Evolutionary conservation across 2,888 invertebrate species (phyloP).

Genomic region (Watsonalla cultraria): DNA sequence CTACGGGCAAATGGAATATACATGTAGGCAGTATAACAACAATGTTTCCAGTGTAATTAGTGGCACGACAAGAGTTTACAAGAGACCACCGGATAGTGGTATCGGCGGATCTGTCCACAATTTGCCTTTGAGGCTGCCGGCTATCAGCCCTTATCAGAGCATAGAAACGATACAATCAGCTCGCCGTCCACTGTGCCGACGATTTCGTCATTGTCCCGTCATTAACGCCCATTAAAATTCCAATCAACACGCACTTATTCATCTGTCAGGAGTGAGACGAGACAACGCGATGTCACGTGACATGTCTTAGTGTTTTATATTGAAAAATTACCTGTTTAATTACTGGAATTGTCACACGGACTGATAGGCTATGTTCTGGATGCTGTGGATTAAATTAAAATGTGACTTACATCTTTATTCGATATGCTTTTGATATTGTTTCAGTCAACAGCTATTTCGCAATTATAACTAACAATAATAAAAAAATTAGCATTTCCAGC

Average conservation of each 20-base stretch:
- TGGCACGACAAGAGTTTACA: conserved; percentile 6
- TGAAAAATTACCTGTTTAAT: conserved; percentile 65
- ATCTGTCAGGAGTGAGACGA: conserved; percentile 53
- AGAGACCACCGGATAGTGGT: conserved; percentile 44
- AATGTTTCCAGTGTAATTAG: not conserved
- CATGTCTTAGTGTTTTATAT: conserved; percentile 42
- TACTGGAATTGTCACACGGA: conserved; percentile 28
- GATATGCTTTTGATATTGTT: too few relatives aligned
- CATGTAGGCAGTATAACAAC: not conserved
- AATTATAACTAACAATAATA: too few relatives aligned
- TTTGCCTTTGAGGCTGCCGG: conserved; percentile 75
- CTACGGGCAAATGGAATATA: not conserved
- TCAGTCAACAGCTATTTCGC: too few relatives aligned
- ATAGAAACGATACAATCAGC: conserved; percentile 67
- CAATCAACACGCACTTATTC: conserved; percentile 75
- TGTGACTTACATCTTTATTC: too few relatives aligned
- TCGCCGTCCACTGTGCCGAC: conserved; percentile 55
- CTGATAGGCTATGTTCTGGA: too few relatives aligned
- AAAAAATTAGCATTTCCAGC: too few relatives aligned
- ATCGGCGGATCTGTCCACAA: conserved; percentile 54
- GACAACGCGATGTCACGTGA: conserved; percentile 31
- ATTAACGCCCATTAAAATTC: conserved; percentile 75
- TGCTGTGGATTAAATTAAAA: too few relatives aligned
- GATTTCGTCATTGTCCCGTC: conserved; percentile 74
- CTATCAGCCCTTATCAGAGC: conserved; percentile 62